These are phyloP conservation scores for Amaurobius ferox DNA, from an alignment of 2,888 invertebrate species.

Conservation along the genomic window DNA sequence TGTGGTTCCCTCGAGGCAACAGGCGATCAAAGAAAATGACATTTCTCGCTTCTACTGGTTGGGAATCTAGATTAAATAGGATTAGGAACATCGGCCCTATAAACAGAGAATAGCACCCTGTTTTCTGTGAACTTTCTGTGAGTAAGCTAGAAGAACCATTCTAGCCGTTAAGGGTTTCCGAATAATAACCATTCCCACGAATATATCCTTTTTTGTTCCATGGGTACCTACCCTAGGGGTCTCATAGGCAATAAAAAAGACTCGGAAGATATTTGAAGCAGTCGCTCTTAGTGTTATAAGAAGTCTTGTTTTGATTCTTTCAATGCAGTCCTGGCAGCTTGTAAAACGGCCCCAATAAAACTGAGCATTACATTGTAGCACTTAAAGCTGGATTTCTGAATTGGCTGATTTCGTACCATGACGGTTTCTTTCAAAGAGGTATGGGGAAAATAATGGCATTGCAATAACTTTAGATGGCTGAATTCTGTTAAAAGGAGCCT, in stretches of 20 bases:
- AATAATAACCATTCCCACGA: conserved; percentile 4
- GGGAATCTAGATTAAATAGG: conserved; percentile 62
- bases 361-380: neutral
- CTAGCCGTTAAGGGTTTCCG: conserved; percentile 2
- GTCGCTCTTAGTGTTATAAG: neutral
- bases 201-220: neutral
- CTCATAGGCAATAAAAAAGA: neutral
- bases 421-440: neutral
- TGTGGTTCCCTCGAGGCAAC: conserved; percentile 33
- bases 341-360: conserved; percentile 4
- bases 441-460: neutral
- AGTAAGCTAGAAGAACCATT: neutral
- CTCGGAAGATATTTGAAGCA: neutral
- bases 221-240: neutral
- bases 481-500: too few relatives aligned
- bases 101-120: conserved; percentile 41
- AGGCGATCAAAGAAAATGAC: conserved; percentile 24
- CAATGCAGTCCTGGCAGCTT: neutral
- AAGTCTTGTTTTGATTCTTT: neutral
- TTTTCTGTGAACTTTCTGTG: neutral
- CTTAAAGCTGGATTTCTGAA: neutral
- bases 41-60: conserved; percentile 23
- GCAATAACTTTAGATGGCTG: neutral
- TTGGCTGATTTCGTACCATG: neutral
- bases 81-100: conserved; percentile 49